Evolutionary conservation across 2,113 vertebrate species (phyloP), one percentile per base, ranked within the genome.

Genomic region (Gambusia holbrooki): DNA sequence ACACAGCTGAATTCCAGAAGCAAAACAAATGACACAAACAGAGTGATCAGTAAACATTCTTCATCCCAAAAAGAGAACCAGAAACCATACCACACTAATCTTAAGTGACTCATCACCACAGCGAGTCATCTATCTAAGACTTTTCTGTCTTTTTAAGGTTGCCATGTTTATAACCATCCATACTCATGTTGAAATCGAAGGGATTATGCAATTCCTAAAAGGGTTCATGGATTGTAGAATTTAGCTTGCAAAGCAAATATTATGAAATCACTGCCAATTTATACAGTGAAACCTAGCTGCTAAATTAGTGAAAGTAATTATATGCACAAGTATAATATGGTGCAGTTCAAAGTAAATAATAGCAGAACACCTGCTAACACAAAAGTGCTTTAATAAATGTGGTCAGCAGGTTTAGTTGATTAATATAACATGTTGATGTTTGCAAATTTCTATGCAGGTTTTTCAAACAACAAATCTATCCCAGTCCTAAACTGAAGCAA

Each of bases 1-100:
- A 92, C 87, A 91, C 58, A 82, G 76, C 71, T 69, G 73, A 84
- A 86, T 87, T 87, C 88, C 91, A 87, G 83, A 62, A 84, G 88
- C 82, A 60, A 80, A 88, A 87, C 74, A 80, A 90, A 81, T 71
- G 62, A 79, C 70, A 91, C 84, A 87, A 90, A 87, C 84, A 73
- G 72, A 82, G 62, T 70, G 63, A 83, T 85, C 71, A 10, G 87
- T 90, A 91, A 90, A 92, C 88, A 87, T 28, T 60, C 68, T 81
- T 79, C 64, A 15, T 72, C 73, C 77, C 66, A 37, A 15, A 69
- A 88, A 81, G 77, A 78, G 69, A 68, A 40, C 42, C 78, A 74
- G 65, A 89, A 84, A 85, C 62, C 87, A 54, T 66, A n/a, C 48
- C 30, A 32, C 69, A n/a, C 76, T 76, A 51, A 88, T 88, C 81